Percentiles rank a stretch among this genome's conserved stretches.
Conservation (phyloP, 2,888 invertebrate species). For the Meta bourneti region DNA sequence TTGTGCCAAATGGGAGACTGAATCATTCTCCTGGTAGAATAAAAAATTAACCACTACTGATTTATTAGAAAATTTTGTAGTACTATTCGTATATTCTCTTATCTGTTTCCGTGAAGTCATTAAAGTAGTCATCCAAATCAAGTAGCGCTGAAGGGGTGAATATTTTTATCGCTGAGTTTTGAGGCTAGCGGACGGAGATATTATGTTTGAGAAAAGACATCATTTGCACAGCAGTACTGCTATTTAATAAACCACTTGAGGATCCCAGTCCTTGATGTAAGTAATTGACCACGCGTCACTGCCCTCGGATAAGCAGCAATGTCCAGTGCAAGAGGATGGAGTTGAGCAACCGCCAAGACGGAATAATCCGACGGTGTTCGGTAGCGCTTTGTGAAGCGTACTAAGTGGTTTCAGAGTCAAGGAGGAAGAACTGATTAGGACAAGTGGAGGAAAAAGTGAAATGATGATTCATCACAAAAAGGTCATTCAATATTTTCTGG, state of each 20-base stretch:
- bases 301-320: conserved; percentile 39
- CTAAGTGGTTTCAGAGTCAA: conserved; percentile 55
- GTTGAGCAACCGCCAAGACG: conserved; percentile 37
- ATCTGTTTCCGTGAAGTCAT: too few species aligned
- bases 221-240: too few species aligned
- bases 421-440: conserved; percentile 55
- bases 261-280: not conserved
- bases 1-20: too few species aligned
- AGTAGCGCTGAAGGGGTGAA: too few species aligned
- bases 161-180: too few species aligned
- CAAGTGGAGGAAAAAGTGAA: conserved; percentile 55
- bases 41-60: too few species aligned
- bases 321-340: conserved; percentile 15
- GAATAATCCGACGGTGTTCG: conserved; percentile 42
- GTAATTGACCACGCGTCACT: conserved; percentile 45
- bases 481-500: conserved; percentile 36
- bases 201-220: too few species aligned
- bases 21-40: too few species aligned
- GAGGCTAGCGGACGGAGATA: too few species aligned
- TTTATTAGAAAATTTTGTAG: too few species aligned
- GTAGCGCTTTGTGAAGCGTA: conserved; percentile 53
- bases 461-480: conserved; percentile 51
- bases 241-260: not conserved
- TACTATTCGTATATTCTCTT: too few species aligned
- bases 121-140: too few species aligned